These are phyloP conservation scores for Denticeps clupeoides DNA, from an alignment of 2,797 vertebrate genomes.

Conservation along the genomic window DNA sequence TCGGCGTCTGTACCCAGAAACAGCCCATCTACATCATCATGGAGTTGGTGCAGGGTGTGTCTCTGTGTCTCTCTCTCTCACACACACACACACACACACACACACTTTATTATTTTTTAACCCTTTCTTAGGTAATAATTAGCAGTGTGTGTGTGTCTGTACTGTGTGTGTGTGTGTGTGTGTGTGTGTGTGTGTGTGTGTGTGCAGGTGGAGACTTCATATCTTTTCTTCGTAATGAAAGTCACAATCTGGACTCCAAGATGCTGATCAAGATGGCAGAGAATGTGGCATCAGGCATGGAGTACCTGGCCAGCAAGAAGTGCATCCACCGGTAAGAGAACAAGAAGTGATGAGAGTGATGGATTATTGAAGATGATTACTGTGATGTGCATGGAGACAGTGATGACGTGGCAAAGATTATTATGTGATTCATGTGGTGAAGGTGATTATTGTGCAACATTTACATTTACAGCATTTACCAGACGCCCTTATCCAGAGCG, in stretches of 20 bases:
- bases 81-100: background rate
- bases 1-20: constrained; percentile 90
- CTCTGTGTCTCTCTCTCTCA: background rate
- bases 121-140: background rate
- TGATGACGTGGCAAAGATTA: background rate
- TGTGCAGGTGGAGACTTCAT: constrained; percentile 84
- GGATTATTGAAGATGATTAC: background rate
- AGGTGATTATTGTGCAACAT: too few relatives aligned
- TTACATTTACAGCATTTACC: too few relatives aligned
- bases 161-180: background rate
- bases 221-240: constrained; percentile 73
- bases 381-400: background rate
- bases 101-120: background rate
- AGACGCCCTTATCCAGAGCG: too few relatives aligned
- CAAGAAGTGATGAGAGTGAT: background rate
- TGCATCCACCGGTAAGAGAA: constrained; percentile 87
- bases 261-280: constrained; percentile 78
- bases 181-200: constrained; percentile 3
- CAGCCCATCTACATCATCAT: constrained; percentile 96
- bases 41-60: constrained; percentile 85
- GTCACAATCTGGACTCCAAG: constrained; percentile 57
- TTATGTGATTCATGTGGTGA: too few relatives aligned
- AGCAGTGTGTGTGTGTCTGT: constrained; percentile 8
- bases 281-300: constrained; percentile 82
- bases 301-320: constrained; percentile 84